Percentiles rank a stretch among this genome's conserved stretches.
These are phyloP conservation scores for Numida meleagris DNA, from an alignment of 2,113 vertebrate genomes.

Conservation along the genomic window DNA sequence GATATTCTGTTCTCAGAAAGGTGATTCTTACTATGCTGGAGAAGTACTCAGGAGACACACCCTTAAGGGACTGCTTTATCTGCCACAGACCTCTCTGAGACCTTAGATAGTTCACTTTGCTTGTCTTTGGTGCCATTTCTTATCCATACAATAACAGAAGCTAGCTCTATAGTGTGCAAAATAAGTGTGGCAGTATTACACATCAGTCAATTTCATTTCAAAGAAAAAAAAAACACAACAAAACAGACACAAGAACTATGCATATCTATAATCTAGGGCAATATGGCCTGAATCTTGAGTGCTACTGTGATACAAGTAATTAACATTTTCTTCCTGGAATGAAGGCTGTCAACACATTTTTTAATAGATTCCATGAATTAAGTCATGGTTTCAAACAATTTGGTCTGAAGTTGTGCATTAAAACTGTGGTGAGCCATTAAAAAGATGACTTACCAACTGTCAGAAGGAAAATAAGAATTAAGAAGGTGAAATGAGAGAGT, in stretches of 20 bases:
- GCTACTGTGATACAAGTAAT: slow-evolving; percentile 74
- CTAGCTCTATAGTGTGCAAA: slow-evolving; percentile 1
- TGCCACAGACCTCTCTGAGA: background rate
- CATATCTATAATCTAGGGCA: slow-evolving; percentile 74
- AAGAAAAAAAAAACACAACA: background rate
- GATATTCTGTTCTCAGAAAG: background rate
- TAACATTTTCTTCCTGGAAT: slow-evolving; percentile 75
- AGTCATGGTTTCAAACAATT: slow-evolving; percentile 71
- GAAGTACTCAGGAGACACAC: background rate
- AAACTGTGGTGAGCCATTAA: slow-evolving; percentile 70
- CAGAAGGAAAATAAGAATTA: slow-evolving; percentile 66
- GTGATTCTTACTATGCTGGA: background rate
- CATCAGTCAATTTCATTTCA: slow-evolving; percentile 41
- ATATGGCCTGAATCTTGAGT: slow-evolving; percentile 73
- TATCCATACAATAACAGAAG: background rate
- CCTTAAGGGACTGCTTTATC: background rate
- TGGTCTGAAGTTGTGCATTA: slow-evolving; percentile 70
- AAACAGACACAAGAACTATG: slow-evolving; percentile 56
- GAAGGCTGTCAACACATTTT: slow-evolving; percentile 74
- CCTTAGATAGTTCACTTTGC: background rate
- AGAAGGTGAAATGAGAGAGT: slow-evolving; percentile 62
- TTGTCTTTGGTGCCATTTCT: background rate
- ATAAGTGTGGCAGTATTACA: slow-evolving; percentile 21
- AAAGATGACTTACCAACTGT: slow-evolving; percentile 73
- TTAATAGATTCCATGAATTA: slow-evolving; percentile 74